These are phyloP conservation scores for Drosophila arizonae DNA, from an alignment of 1,140 invertebrate genomes.

Conservation along the genomic window DNA sequence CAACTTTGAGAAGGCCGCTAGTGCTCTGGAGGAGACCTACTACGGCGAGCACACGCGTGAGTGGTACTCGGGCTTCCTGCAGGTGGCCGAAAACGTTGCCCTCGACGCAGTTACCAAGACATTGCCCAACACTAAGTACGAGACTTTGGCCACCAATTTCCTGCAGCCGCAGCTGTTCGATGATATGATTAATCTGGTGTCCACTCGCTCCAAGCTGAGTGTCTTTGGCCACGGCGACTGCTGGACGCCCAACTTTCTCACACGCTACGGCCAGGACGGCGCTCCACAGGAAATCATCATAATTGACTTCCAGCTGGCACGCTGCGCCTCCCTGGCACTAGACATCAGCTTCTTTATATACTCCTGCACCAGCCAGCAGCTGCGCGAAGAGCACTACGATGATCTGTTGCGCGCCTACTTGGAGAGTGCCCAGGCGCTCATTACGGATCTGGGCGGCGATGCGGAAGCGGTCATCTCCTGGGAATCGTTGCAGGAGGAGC, in stretches of 20 bases:
- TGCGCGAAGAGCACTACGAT: constrained; percentile 85
- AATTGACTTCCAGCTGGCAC: constrained; percentile 88
- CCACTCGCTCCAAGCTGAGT: constrained; percentile 75
- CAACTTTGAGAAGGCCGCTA: constrained; percentile 83
- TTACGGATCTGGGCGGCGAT: constrained; percentile 85
- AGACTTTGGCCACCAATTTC: constrained; percentile 84
- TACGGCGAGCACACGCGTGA: constrained; percentile 84
- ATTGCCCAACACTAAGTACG: constrained; percentile 85
- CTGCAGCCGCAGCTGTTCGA: constrained; percentile 83
- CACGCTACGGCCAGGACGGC: constrained; percentile 82
- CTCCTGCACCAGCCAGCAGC: constrained; percentile 85
- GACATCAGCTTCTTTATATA: constrained; percentile 87
- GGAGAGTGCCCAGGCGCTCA: constrained; percentile 84
- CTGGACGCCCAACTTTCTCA: constrained; percentile 89
- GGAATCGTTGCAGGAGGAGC: constrained; percentile 83
- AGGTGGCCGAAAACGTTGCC: constrained; percentile 84
- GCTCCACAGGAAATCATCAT: constrained; percentile 84
- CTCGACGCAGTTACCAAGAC: constrained; percentile 87
- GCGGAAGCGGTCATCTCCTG: constrained; percentile 85
- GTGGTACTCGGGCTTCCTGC: constrained; percentile 87
- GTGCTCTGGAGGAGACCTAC: constrained; percentile 83
- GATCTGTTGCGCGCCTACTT: constrained; percentile 85
- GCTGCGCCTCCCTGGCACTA: constrained; percentile 84
- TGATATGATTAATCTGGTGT: constrained; percentile 72
- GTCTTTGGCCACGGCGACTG: constrained; percentile 88